These are phyloP conservation scores for Heliconius cydno DNA, from an alignment of 2,888 invertebrate genomes.

Conservation along the genomic window DNA sequence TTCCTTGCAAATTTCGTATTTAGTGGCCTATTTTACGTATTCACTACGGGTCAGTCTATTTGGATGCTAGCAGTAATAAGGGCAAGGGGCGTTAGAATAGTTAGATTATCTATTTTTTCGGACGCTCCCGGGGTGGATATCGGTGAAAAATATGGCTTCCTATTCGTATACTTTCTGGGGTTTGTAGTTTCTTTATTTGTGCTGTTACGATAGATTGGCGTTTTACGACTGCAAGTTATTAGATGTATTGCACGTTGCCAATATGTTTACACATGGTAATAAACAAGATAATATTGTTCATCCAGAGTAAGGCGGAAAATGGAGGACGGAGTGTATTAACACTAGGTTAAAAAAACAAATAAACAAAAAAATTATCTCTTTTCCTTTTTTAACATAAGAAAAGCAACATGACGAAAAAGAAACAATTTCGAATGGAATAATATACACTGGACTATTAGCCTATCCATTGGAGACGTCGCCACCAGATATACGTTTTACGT, in stretches of 20 bases:
- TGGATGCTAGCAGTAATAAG: conserved; percentile 56
- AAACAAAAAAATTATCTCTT: no score
- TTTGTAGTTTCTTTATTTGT: conserved; percentile 65
- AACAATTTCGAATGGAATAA: background rate
- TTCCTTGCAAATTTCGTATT: conserved; percentile 30
- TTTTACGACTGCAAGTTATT: conserved; percentile 52
- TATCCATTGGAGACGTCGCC: conserved; percentile 64
- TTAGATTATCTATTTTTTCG: conserved; percentile 83
- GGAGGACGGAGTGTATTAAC: no score
- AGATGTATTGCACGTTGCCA: conserved; percentile 44
- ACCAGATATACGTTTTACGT: conserved; percentile 71
- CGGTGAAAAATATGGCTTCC: conserved; percentile 82
- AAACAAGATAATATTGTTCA: conserved; percentile 2
- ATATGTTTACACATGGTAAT: conserved; percentile 20
- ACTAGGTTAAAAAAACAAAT: no score
- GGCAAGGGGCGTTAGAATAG: conserved; percentile 78
- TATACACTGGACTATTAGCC: conserved; percentile 53
- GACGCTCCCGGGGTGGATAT: conserved; percentile 78
- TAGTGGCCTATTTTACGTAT: conserved; percentile 34
- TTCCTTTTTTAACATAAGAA: background rate
- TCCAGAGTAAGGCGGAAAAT: background rate
- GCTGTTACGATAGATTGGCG: conserved; percentile 48
- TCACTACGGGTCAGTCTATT: conserved; percentile 47
- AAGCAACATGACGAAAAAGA: background rate
- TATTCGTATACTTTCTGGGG: conserved; percentile 70